These are phyloP conservation scores for Ascaphus truei DNA, from an alignment of 2,113 vertebrate genomes.

Conservation along the genomic window DNA sequence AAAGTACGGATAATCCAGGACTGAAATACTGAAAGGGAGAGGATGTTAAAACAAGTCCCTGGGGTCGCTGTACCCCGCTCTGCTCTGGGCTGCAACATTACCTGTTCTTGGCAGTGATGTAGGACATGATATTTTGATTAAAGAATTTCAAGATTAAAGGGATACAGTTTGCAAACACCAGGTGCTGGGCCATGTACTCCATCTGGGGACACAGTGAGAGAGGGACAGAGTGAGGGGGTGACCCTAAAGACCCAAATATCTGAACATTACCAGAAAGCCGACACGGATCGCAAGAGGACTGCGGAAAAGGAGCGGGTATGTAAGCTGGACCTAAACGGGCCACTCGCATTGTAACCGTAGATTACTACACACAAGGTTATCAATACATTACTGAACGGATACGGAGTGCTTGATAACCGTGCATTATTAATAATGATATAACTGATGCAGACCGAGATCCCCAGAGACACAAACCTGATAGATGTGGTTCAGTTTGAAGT, in stretches of 20 bases:
- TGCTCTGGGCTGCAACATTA: constrained; percentile 40
- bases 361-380: too few species aligned
- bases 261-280: neutral
- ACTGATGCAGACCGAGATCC: rapidly evolving
- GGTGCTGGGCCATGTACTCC: constrained; percentile 96
- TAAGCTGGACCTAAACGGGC: rapidly evolving
- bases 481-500: constrained; percentile 95
- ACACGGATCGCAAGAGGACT: neutral
- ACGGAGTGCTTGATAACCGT: neutral
- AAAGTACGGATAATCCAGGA: constrained; percentile 90
- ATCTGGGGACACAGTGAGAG: constrained; percentile 65
- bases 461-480: constrained; percentile 73
- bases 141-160: constrained; percentile 98
- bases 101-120: constrained; percentile 98
- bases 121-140: constrained; percentile 99
- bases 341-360: too few species aligned
- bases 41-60: neutral
- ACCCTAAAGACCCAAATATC: neutral
- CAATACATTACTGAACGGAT: neutral
- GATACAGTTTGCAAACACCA: constrained; percentile 98
- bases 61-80: neutral
- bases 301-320: neutral
- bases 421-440: neutral
- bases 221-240: rapidly evolving
- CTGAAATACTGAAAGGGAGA: constrained; percentile 77